phyloP scores from a whole-genome alignment of 2,888 invertebrate species.

The Onchidella celtica region DNA sequence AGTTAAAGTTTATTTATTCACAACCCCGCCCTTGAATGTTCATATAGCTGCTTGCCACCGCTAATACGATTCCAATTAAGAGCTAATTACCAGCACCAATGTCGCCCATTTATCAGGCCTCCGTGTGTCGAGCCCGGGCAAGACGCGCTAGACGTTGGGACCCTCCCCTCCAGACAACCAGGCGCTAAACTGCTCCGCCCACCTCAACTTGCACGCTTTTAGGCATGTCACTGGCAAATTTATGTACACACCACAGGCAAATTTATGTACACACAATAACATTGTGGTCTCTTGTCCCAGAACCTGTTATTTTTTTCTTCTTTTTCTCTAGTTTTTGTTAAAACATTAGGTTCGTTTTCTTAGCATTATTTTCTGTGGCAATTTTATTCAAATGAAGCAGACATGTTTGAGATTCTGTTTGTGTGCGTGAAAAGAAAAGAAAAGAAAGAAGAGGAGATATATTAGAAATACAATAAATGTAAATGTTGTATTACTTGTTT shows the following conservation, averaged over 20 bases:
- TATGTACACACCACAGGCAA: constrained; percentile 11
- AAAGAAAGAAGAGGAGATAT: too few relatives aligned
- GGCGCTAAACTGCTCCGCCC: constrained; percentile 40
- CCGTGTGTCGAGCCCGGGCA: not conserved
- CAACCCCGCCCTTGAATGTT: too few relatives aligned
- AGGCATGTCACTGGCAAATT: constrained; percentile 11
- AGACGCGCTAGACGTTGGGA: constrained; percentile 1
- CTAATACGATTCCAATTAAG: constrained; percentile 21
- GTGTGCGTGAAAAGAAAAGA: too few relatives aligned
- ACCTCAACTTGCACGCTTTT: constrained; percentile 19
- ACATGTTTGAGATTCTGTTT: too few relatives aligned
- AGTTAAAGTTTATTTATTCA: too few relatives aligned
- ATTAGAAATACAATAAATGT: too few relatives aligned
- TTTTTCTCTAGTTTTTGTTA: too few relatives aligned
- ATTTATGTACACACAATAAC: constrained; percentile 9
- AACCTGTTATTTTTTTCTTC: too few relatives aligned
- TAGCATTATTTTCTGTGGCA: too few relatives aligned
- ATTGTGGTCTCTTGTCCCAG: not conserved
- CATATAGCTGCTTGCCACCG: not conserved
- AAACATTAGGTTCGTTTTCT: too few relatives aligned
- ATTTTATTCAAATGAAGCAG: too few relatives aligned
- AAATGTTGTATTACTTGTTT: too few relatives aligned
- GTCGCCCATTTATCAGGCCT: not conserved
- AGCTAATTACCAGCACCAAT: constrained; percentile 23
- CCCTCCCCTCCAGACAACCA: constrained; percentile 33